These are phyloP conservation scores for Apteryx owenii DNA, from an alignment of 2,113 vertebrate genomes.

Conservation along the genomic window DNA sequence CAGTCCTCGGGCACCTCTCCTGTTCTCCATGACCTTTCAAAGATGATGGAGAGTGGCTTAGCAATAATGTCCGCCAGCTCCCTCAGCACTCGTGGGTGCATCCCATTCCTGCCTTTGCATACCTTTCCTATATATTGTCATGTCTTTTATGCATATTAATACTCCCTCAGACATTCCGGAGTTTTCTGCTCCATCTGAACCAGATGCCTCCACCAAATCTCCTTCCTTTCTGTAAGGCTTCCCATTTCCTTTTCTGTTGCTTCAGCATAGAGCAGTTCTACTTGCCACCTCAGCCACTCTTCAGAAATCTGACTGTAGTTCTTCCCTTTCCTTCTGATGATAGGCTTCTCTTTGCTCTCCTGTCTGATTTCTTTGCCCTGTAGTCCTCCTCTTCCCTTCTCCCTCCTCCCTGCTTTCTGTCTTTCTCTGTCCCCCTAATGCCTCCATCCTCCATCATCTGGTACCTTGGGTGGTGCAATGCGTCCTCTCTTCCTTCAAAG, in stretches of 20 bases:
- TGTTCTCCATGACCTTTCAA: too few relatives aligned
- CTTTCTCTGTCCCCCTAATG: accelerated
- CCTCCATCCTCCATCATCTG: neutral
- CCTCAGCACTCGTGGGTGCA: too few relatives aligned
- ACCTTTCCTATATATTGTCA: neutral
- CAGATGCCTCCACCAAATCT: neutral
- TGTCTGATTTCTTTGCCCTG: neutral
- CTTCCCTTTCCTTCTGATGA: neutral
- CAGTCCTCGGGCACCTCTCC: too few relatives aligned
- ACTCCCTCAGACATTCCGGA: too few relatives aligned
- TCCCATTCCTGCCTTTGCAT: neutral
- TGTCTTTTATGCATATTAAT: neutral
- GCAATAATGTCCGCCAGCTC: too few relatives aligned
- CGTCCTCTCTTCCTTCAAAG: neutral
- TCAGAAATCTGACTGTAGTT: neutral
- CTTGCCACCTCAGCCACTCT: neutral
- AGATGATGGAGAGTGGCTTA: too few relatives aligned
- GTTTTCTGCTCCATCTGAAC: neutral
- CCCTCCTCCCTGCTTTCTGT: neutral
- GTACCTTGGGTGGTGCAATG: neutral
- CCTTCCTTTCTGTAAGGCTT: neutral
- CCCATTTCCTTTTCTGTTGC: accelerated
- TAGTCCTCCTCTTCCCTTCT: neutral
- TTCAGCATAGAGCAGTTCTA: neutral
- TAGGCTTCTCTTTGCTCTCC: neutral